Base-by-base conservation (phyloP, 2,888 invertebrate species). In the Lymantria dispar region DNA sequence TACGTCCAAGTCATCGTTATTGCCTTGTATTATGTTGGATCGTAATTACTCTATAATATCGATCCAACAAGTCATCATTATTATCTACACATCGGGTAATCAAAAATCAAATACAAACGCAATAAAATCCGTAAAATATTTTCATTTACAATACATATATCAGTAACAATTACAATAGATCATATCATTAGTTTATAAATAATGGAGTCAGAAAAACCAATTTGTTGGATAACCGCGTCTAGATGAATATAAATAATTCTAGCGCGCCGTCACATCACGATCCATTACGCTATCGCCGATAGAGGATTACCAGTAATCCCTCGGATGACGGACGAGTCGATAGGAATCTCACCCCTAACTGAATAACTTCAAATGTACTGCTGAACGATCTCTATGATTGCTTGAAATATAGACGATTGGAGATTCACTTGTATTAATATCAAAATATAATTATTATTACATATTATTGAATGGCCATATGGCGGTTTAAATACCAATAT, bases 221-320 rank as follows among this genome's bases (percentile, higher is more conserved):
- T 52, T 58, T 50, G 43, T 31, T 37, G 37, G 36, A 49, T 49
- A 57, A 48, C 61, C 52, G 55, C 58, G 51, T 56, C 60, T 62
- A 72, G 68, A 71, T 73, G 69, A 70, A 67, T 68, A 82, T 80
- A 80, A 83, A 81, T 80, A 81, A 80, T 80, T 77, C 78, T 77
- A 56, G 52, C 56, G 58, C 52, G 58, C 64, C 70, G 70, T 72
- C 76, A 65, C 72, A 71, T 70, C 72, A 63, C 59, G 55, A 61
- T 60, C 67, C 67, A 66, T 70, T 70, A 62, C 72, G 71, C 72
- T 72, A 77, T 76, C 78, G 72, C 66, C 72, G 64, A 69, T 48
- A 42, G 56, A 63, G 73, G 76, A 71, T 78, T 72, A 76, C 74
- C 60, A 56, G 67, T 83, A 80, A 83, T 80, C 83, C 79, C 52